Conservation (phyloP, 2,888 invertebrate genomes). For the Acronicta aceris region DNA sequence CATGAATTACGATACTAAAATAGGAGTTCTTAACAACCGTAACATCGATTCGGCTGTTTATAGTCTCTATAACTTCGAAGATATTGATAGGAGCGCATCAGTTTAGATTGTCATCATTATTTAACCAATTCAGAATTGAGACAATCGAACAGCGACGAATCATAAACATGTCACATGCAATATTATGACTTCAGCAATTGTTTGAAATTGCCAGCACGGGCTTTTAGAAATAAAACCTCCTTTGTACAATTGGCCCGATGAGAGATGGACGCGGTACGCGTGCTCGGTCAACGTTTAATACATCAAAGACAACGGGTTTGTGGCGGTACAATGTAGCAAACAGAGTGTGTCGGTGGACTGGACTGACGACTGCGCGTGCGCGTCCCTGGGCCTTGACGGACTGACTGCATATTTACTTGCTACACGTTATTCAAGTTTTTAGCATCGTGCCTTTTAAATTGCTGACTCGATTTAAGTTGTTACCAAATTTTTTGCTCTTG, state of each 20-base stretch:
- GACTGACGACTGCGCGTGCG: conserved; percentile 59
- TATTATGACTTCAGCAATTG: conserved; percentile 67
- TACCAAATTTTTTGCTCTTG: conserved; percentile 15
- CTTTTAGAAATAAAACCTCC: conserved; percentile 60
- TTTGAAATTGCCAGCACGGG: conserved; percentile 61
- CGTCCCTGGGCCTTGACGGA: conserved; percentile 76
- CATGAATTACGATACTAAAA: neutral
- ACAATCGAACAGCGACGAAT: conserved; percentile 53
- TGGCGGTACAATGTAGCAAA: conserved; percentile 72
- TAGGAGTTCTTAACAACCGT: conserved; percentile 7
- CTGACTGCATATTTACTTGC: conserved; percentile 49
- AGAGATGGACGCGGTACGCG: conserved; percentile 18
- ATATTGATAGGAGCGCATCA: conserved; percentile 7
- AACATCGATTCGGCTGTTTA: too few species aligned
- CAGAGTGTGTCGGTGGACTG: conserved; percentile 81
- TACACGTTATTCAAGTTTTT: conserved; percentile 53
- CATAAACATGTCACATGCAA: conserved; percentile 68
- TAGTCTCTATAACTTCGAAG: too few species aligned
- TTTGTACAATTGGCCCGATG: conserved; percentile 57
- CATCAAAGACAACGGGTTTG: conserved; percentile 75
- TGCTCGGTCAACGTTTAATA: conserved; percentile 44
- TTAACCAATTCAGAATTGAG: conserved; percentile 53
- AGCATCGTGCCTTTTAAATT: conserved; percentile 23
- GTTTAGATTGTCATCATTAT: conserved; percentile 45
- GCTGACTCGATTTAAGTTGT: conserved; percentile 7